phyloP scores from a whole-genome alignment of 2,888 invertebrate species.

The Drosophila acutilabella region DNA sequence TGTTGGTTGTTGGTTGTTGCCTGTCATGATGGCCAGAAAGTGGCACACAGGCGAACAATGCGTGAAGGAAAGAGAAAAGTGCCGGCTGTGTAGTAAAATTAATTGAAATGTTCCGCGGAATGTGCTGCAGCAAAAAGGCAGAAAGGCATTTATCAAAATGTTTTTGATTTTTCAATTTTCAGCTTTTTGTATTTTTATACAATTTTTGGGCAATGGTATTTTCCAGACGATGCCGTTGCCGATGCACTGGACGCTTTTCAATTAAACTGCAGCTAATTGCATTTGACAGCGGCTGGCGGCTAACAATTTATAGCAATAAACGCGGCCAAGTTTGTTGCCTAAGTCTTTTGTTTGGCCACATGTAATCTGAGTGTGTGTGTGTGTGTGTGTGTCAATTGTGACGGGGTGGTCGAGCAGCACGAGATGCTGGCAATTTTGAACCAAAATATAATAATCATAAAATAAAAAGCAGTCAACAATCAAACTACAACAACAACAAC shows the following conservation, averaged over 20 bases:
- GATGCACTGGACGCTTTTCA: conserved; percentile 58
- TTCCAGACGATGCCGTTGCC: background rate
- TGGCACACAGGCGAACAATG: conserved; percentile 66
- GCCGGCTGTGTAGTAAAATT: conserved; percentile 58
- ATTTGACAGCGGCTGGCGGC: conserved; percentile 65
- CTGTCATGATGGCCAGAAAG: conserved; percentile 59
- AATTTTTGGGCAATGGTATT: conserved; percentile 70
- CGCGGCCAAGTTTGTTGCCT: conserved; percentile 65
- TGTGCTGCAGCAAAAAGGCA: conserved; percentile 35
- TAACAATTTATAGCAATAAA: conserved; percentile 48
- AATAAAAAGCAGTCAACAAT: conserved; percentile 72
- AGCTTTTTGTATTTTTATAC: conserved; percentile 54
- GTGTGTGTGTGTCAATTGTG: conserved; percentile 42
- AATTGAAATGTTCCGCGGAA: conserved; percentile 65
- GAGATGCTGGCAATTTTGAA: conserved; percentile 63
- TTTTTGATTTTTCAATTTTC: conserved; percentile 47
- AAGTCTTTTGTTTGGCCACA: conserved; percentile 67
- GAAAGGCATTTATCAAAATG: conserved; percentile 49
- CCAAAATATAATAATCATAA: conserved; percentile 74
- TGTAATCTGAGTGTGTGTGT: conserved; percentile 4
- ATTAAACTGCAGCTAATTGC: conserved; percentile 75
- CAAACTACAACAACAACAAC: conserved; percentile 39
- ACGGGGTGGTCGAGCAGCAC: conserved; percentile 48
- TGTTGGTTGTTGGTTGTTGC: conserved; percentile 25
- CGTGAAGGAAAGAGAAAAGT: conserved; percentile 63